Base-by-base conservation (phyloP, 1,140 invertebrate genomes). In the Aporrectodea caliginosa region DNA sequence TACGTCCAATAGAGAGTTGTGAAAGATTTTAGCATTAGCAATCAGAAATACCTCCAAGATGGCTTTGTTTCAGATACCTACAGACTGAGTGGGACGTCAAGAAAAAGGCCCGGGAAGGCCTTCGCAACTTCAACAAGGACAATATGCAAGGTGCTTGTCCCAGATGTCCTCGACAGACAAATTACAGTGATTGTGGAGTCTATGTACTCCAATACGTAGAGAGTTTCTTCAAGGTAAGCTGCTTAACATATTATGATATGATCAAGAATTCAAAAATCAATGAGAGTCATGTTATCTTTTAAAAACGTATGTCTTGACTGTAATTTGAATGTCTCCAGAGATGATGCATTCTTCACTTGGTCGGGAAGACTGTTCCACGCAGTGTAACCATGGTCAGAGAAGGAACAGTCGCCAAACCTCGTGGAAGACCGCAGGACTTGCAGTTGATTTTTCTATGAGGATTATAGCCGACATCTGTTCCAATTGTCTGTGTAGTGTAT, bases 141-240 rank as follows among this genome's bases (percentile, higher is more conserved):
- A 85, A 81, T 16, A 82, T 89, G 35, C 82, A 84, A 72, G 95
- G 95, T 1, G 91, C 92, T 74, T 92, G 91, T 84, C 93, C 94
- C 0, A 94, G 94, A 90, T 94, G 97, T 79, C 97, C 97, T 29
- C 95, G 98, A 85, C 98, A 99, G 90, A 95, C 93, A 80, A 99
- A 99, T 90, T 96, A 93, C 86, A 95, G 93, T 68, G 98, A 99
- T 88, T 99, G 98, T 90, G 98, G 98, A 1, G 90, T 98, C 2
- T 99, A 95, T 89, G 89, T 98, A 69, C 90, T 99, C 35, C 95
- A 98, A 87, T 99, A 97, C 91, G 95, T 95, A 1, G 96, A 99
- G 90, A 93, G 92, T 78, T 99, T 99, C 90, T 97, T 98, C 83
- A 85, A 89, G 85, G 90, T 90, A 84, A 85, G 83, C 80, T 29